phyloP scores from a whole-genome alignment of 2,888 invertebrate species.

The Orgyia antiqua region DNA sequence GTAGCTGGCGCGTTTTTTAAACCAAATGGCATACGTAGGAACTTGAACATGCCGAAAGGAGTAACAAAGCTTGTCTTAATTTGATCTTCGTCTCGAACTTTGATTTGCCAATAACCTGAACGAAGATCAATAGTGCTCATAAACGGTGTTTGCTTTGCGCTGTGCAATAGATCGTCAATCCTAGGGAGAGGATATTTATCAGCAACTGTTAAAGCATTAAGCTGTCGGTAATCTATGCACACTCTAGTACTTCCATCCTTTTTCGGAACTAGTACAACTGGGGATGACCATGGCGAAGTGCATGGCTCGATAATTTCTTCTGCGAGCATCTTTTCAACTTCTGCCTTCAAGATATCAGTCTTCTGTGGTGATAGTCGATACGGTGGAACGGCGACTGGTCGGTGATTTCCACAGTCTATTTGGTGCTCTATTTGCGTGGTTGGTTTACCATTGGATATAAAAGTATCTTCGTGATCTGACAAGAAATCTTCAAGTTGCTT shows the following conservation, averaged over 20 bases:
- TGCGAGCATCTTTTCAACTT: constrained; percentile 32
- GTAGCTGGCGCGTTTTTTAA: constrained; percentile 23
- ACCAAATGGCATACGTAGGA: constrained; percentile 35
- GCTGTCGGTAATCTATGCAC: constrained; percentile 37
- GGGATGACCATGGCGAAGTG: constrained; percentile 36
- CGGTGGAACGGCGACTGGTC: background rate
- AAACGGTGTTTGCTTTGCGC: constrained; percentile 21
- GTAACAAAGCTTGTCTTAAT: constrained; percentile 34
- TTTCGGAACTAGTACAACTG: constrained; percentile 40
- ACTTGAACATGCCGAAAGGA: constrained; percentile 34
- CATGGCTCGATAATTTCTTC: constrained; percentile 34
- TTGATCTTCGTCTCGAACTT: constrained; percentile 25
- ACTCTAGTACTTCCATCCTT: constrained; percentile 28
- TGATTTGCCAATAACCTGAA: constrained; percentile 31
- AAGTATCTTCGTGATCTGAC: background rate
- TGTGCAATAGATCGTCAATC: constrained; percentile 35
- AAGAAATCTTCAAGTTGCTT: background rate
- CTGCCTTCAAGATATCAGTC: constrained; percentile 14
- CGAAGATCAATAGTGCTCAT: constrained; percentile 27
- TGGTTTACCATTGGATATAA: background rate
- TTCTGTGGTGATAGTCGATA: background rate
- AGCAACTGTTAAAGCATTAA: constrained; percentile 22
- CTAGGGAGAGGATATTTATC: constrained; percentile 42
- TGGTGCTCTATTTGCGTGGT: background rate
- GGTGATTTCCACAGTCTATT: background rate